These are phyloP conservation scores for Epizoanthus scotinus DNA, from an alignment of 92 coral and sea anemone genomes.

Conservation along the genomic window DNA sequence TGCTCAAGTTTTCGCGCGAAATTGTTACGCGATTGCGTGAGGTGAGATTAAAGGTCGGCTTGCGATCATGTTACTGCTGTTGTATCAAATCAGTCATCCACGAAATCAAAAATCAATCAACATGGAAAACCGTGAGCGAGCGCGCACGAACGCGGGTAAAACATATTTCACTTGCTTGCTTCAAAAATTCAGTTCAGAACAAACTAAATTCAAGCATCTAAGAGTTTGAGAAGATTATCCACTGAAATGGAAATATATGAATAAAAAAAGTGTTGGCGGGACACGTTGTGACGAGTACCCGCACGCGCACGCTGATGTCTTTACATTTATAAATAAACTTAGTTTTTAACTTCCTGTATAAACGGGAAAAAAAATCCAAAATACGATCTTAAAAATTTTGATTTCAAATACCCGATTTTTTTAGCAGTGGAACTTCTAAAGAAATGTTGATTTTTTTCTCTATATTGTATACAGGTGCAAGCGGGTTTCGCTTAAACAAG, in stretches of 20 bases:
- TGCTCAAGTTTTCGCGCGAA: constrained; percentile 7
- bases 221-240: background rate
- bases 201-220: background rate
- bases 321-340: background rate
- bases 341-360: constrained; percentile 18
- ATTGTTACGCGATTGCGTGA: background rate
- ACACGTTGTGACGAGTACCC: too few species aligned
- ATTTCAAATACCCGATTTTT: background rate
- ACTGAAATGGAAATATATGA: background rate
- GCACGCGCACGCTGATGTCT: background rate
- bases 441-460: background rate
- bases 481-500: constrained; percentile 22
- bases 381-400: background rate
- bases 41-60: background rate
- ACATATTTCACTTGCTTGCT: background rate
- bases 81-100: background rate
- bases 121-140: background rate
- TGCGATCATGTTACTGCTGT: too few species aligned
- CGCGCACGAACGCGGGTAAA: background rate
- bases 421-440: background rate
- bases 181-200: background rate
- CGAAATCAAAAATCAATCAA: constrained; percentile 16
- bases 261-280: background rate
- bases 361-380: background rate
- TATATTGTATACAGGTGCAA: constrained; percentile 26